phyloP scores from a whole-genome alignment of 2,797 vertebrate genomes.

The Corythornis leucogaster region DNA sequence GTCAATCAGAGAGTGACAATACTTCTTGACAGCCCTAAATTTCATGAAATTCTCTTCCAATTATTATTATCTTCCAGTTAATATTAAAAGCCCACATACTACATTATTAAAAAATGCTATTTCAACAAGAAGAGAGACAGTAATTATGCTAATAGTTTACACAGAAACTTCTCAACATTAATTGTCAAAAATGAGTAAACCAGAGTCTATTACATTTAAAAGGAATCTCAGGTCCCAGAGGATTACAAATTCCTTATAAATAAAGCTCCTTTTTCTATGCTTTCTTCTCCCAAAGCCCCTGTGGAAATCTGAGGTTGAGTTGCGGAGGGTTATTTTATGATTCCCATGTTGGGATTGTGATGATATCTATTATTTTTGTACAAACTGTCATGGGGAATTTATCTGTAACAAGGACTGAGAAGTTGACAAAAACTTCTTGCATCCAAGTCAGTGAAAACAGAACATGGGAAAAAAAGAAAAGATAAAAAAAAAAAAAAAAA shows the following conservation, averaged over 20 bases:
- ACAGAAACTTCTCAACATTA: background rate
- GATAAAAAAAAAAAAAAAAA: too few species aligned
- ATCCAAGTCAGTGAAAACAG: background rate
- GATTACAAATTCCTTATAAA: background rate
- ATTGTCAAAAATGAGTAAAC: background rate
- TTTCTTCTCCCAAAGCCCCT: background rate
- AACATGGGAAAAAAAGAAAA: background rate
- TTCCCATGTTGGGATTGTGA: background rate
- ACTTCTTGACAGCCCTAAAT: background rate
- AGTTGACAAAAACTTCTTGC: background rate
- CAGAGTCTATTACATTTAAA: background rate
- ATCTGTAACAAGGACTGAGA: background rate
- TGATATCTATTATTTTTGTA: background rate
- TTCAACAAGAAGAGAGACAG: background rate
- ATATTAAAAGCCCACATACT: background rate
- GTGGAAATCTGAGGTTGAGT: background rate
- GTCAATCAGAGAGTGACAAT: background rate
- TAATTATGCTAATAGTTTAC: background rate
- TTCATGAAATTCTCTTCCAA: background rate
- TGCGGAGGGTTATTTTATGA: background rate
- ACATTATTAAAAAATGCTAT: background rate
- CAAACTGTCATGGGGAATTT: background rate
- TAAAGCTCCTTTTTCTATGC: background rate
- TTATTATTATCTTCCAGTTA: background rate
- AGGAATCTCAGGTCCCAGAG: background rate